Conservation (phyloP, 1,140 invertebrate species). For the Drosophila punjabiensis region DNA sequence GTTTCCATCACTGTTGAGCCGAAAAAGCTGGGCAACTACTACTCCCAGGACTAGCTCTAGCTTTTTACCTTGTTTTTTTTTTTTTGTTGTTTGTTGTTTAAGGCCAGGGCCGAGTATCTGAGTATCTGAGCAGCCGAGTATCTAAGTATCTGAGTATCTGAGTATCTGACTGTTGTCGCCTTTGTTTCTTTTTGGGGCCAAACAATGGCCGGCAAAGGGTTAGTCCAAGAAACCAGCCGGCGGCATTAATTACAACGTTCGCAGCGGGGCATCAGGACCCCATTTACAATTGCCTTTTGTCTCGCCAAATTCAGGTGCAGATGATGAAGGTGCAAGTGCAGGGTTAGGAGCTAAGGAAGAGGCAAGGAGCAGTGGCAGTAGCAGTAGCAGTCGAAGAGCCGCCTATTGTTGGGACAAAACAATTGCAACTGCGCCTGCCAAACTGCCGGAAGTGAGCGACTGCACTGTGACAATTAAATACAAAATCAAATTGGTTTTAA, state of each 20-base stretch:
- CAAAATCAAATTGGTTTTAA: not conserved
- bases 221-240: slow-evolving; percentile 18
- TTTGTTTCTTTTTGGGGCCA: slow-evolving; percentile 50
- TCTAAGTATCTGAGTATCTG: not conserved
- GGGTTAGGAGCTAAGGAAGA: slow-evolving; percentile 11
- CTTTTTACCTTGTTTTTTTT: slow-evolving; percentile 18
- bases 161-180: slow-evolving; percentile 33
- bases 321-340: slow-evolving; percentile 30
- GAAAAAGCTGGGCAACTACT: slow-evolving; percentile 1
- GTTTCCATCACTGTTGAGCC: slow-evolving; percentile 19
- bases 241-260: slow-evolving; percentile 78
- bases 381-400: slow-evolving; percentile 1
- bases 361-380: not conserved
- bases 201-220: slow-evolving; percentile 48
- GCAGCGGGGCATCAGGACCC: slow-evolving; percentile 25
- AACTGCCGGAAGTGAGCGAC: slow-evolving; percentile 65
- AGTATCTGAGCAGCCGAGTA: not conserved
- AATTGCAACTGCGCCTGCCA: slow-evolving; percentile 62
- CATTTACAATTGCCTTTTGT: slow-evolving; percentile 49
- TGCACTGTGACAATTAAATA: not conserved
- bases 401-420: slow-evolving; percentile 58
- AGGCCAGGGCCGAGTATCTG: slow-evolving; percentile 57
- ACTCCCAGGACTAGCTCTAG: not conserved
- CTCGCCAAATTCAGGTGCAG: slow-evolving; percentile 1
- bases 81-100: slow-evolving; percentile 46